Evolutionary conservation across 2,797 vertebrate genomes (phyloP).

Genomic region (Mico argentatus): DNA sequence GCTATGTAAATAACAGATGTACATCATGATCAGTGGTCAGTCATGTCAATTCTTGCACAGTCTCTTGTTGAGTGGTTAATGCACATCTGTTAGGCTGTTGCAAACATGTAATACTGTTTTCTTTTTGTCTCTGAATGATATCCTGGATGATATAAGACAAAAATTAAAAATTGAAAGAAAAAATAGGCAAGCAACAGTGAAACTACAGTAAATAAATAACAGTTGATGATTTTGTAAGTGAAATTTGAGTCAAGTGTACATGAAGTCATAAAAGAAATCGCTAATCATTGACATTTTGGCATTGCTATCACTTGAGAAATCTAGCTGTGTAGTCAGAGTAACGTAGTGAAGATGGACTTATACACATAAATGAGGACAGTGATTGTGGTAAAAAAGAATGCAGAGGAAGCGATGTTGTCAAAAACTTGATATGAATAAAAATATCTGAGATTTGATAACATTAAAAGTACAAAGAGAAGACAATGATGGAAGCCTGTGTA

Average conservation of each 20-base stretch:
- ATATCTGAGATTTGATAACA: background rate
- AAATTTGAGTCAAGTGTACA: background rate
- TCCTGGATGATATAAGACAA: background rate
- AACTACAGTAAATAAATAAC: background rate
- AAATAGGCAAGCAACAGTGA: background rate
- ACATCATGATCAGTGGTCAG: background rate
- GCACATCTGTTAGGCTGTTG: background rate
- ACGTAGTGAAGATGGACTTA: background rate
- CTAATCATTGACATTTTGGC: background rate
- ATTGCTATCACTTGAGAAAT: background rate
- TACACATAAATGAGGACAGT: background rate
- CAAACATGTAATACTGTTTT: background rate
- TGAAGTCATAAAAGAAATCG: background rate
- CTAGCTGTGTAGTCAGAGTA: background rate
- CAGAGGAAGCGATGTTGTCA: background rate
- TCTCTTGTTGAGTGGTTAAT: background rate
- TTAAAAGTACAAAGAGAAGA: background rate
- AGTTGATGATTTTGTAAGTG: background rate
- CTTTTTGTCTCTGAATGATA: background rate
- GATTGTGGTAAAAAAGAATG: background rate
- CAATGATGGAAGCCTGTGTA: background rate
- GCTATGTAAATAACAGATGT: background rate
- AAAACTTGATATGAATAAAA: background rate
- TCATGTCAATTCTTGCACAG: background rate
- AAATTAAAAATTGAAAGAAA: background rate